Evolutionary conservation across 2,113 vertebrate species (phyloP), one percentile per base, ranked within the genome.

Genomic region (Salminus brasiliensis): DNA sequence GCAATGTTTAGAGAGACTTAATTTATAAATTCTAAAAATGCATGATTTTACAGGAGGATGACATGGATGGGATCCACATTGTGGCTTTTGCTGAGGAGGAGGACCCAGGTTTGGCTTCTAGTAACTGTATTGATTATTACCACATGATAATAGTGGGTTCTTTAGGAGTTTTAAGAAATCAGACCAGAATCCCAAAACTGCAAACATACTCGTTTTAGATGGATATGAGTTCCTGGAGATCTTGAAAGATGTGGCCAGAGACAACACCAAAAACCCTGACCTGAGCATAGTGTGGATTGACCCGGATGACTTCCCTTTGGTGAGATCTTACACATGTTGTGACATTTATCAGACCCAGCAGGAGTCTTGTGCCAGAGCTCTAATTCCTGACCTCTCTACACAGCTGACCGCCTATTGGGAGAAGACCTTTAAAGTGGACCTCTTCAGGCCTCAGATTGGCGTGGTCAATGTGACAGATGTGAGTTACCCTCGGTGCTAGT

Each of bases 391-490:
- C 39, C 15, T 36, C 34, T 36, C 6, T 49, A 41, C 18, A n/a
- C 91, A 99, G 98, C 91, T 99, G 52, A 95, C 97, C 82, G 94
- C 96, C n/a, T 99, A 98, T 73, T 99, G 98, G 98, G 98, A 99
- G 80, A 98, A 96, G 92, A 99, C 95, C 69, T 99, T 99, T 93
- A 97, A 97, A 84, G 89, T 99, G 57, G 95, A 99, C 88, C 91
- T 99, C 18, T 98, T 95, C 82, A 93, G 91, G 82, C 98, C 98
- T 43, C 98, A 99, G 91, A 99, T 99, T 0, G 98, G 98, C 1
- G 94, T 99, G 73, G 98, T 99, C 82, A 99, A 99, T 0, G 97
- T 99, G 81, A 98, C 98, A 0, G 98, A 99, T 0, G 98, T 98
- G 86, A 96, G 97, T 86, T 5, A 5, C 25, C 55, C 41, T 65